Evolutionary conservation across 2,797 vertebrate genomes (phyloP), one percentile per base, ranked within the genome.

Genomic region (Gobio occitaniae): DNA sequence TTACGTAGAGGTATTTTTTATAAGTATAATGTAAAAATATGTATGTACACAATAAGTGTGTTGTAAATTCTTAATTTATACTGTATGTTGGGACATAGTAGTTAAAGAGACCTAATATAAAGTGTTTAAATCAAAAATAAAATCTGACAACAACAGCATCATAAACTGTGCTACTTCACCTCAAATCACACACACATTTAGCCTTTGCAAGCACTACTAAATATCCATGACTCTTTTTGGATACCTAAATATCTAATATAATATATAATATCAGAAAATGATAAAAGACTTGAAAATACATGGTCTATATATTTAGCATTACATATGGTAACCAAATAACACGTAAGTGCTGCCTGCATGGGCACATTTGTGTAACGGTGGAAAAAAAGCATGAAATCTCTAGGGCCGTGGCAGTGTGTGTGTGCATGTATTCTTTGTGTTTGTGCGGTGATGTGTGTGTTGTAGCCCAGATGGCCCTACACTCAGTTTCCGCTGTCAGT

Each of bases 401-500:
- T 70, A 63, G 72, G 56, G 83, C 32, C 9, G 29, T 72, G 65
- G 66, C 25, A 2, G 59, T 79, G 56, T 52, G 44, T 77, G 56
- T 78, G n/a, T 50, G 59, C 36, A 71, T 82, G 54, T 32, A 11
- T 48, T 38, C 38, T 78, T 66, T 79, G 81, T 86, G 87, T 72
- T 78, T 80, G 84, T 86, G 78, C 70, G 50, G 54, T 69, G 68
- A 69, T 80, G 69, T 48, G 71, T 47, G 68, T 83, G 66, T 82
- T n/a, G 36, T 21, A 59, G 82, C 78, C 87, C 89, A 90, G 89
- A 90, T 90, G 89, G 89, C 86, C 81, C 50, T 80, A 75, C 70
- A 69, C 72, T 87, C 70, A 80, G 63, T 87, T 88, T 65, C 89
- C 82, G 78, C 84, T 86, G 84, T 87, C 84, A 86, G 54, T 78